Percentiles rank a stretch among this genome's conserved stretches.
phyloP scores from a whole-genome alignment of 2,797 vertebrate genomes.

The Enteromius afrohamiltoni region DNA sequence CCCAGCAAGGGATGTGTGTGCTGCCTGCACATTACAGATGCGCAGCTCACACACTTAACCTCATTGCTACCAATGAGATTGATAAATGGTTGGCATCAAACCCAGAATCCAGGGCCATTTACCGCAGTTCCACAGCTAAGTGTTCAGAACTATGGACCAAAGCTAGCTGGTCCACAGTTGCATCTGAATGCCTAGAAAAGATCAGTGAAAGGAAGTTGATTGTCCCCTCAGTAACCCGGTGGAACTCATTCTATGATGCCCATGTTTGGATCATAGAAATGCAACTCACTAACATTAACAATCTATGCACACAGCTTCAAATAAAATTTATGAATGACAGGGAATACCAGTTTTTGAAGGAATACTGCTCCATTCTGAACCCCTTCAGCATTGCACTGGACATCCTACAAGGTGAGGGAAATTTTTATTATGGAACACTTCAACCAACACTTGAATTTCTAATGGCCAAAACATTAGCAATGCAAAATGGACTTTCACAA shows the following conservation, averaged over 20 bases:
- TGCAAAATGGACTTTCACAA: too few relatives aligned
- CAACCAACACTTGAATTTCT: too few relatives aligned
- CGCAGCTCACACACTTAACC: background rate
- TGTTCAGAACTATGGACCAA: background rate
- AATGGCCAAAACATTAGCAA: too few relatives aligned
- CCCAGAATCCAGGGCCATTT: background rate
- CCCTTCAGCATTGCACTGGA: conserved; percentile 44
- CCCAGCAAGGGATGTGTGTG: conserved; percentile 3
- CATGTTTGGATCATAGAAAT: conserved; percentile 46
- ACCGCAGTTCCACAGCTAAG: conserved; percentile 3
- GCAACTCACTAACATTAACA: conserved; percentile 47
- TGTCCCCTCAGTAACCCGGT: too few relatives aligned
- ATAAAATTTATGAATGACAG: conserved; percentile 52
- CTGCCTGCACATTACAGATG: background rate
- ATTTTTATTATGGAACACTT: conserved; percentile 44
- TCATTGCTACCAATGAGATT: background rate
- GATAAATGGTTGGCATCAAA: background rate
- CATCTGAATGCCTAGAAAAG: too few relatives aligned
- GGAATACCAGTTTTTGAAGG: conserved; percentile 55
- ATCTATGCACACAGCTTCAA: conserved; percentile 51
- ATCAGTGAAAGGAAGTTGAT: too few relatives aligned
- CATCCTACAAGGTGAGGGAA: conserved; percentile 49
- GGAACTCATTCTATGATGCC: conserved; percentile 40
- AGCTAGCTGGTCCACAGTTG: too few relatives aligned
- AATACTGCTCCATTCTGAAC: conserved; percentile 51